Evolutionary conservation across 2,797 vertebrate genomes (phyloP).

Genomic region (Sebastes flavidus): DNA sequence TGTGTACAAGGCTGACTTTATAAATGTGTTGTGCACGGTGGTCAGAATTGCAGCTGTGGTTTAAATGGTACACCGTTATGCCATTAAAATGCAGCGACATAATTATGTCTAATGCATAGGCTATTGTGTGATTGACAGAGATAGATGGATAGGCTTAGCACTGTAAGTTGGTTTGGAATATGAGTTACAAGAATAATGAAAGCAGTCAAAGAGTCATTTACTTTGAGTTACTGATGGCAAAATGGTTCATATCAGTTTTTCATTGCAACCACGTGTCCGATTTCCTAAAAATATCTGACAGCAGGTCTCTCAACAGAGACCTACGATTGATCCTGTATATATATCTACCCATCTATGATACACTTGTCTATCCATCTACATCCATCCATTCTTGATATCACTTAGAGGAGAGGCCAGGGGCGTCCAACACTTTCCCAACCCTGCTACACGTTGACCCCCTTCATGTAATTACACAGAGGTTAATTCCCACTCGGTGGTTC

Average conservation of each 20-base stretch:
- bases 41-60: slow-evolving; percentile 14
- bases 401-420: slow-evolving; percentile 58
- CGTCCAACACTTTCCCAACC: slow-evolving; percentile 60
- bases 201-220: slow-evolving; percentile 25
- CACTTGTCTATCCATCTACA: slow-evolving; percentile 3
- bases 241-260: slow-evolving; percentile 21
- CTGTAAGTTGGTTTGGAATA: slow-evolving; percentile 16
- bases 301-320: neutral
- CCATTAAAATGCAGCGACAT: slow-evolving; percentile 39
- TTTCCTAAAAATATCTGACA: neutral
- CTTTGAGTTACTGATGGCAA: slow-evolving; percentile 16
- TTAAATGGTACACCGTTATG: slow-evolving; percentile 25
- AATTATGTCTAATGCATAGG: slow-evolving; percentile 45
- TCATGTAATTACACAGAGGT: slow-evolving; percentile 77
- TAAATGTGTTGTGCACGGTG: slow-evolving; percentile 11
- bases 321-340: neutral
- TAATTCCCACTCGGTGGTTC: slow-evolving; percentile 69
- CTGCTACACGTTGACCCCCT: slow-evolving; percentile 61
- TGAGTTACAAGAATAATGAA: slow-evolving; percentile 32
- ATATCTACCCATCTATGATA: neutral
- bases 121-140: slow-evolving; percentile 35
- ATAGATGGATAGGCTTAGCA: slow-evolving; percentile 25
- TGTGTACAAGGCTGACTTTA: slow-evolving; percentile 29
- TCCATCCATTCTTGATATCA: slow-evolving; percentile 45
- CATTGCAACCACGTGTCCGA: neutral